Base-by-base conservation (phyloP, 2,888 invertebrate genomes). In the Diarsia mendica region DNA sequence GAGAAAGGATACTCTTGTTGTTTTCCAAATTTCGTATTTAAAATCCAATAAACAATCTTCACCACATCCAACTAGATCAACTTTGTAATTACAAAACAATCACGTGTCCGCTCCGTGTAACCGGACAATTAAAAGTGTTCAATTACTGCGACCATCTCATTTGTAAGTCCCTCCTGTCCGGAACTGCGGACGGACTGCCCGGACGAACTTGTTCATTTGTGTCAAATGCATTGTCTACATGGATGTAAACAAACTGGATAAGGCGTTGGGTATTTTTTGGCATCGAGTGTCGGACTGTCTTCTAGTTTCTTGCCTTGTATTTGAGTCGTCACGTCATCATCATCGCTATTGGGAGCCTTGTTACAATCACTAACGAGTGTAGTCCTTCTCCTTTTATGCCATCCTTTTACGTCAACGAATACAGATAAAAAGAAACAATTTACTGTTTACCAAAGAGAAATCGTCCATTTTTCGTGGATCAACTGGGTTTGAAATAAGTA, bases 111-210 rank as follows among this genome's bases (percentile, higher is more conserved):
- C 68, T 58, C 51, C 51, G 53, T 77, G 66, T 61, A 33, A 68
- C 70, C 55, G 53, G 78, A 84, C 83, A 84, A 88, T 89, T 87
- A 87, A 87, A 85, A 86, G 83, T 81, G 78, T 75, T 79, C 76
- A 88, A 89, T 87, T 85, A 84, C 53, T 85, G 77, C 79, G 88
- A 83, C 88, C 79, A 85, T 85, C 85, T 88, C 86, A 88, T 88
- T 88, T 88, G 83, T 83, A 83, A 83, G 81, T 75, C 72, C 78
- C 67, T 55, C 33, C 70, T 49, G 48, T 64, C 53, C 53, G 69
- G n/a, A 46, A 15, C 60, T 70, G 48, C 60, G 46, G 55, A 10
- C 53, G 60, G 53, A 72, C 63, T n/a, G 75, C 55, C 67, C 78
- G 58, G 60, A 44, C 33, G 10, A 64, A 77, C 70, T 75, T 74